These are phyloP conservation scores for Oophaga pumilio DNA, from an alignment of 2,113 vertebrate genomes.

Conservation along the genomic window DNA sequence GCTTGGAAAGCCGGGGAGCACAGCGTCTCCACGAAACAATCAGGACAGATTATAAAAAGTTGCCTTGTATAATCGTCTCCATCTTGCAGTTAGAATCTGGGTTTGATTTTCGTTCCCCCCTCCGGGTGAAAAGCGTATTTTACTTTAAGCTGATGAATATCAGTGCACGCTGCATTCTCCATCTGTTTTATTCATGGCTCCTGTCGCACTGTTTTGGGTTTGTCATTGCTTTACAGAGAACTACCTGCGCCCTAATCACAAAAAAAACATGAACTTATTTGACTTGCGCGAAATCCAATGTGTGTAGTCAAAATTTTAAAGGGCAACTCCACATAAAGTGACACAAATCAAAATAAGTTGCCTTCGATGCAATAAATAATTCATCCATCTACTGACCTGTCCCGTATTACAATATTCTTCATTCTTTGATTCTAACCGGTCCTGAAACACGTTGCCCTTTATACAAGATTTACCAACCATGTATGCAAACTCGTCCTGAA, in stretches of 20 bases:
- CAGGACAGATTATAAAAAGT: slow-evolving; percentile 10
- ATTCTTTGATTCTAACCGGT: too few relatives aligned
- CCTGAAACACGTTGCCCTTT: not conserved
- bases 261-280: not conserved
- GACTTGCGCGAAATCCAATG: not conserved
- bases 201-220: not conserved
- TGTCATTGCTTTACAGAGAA: not conserved
- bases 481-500: not conserved
- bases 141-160: not conserved
- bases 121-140: not conserved
- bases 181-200: not conserved
- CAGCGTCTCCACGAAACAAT: not conserved
- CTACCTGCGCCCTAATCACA: not conserved
- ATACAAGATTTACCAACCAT: not conserved
- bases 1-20: not conserved
- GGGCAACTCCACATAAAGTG: too few relatives aligned
- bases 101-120: not conserved
- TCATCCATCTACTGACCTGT: not conserved
- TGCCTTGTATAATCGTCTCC: not conserved
- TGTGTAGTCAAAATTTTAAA: not conserved
- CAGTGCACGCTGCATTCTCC: not conserved
- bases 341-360: too few relatives aligned
- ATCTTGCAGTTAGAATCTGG: not conserved
- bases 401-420: too few relatives aligned
- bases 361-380: not conserved